Base-by-base conservation (phyloP, 2,888 invertebrate genomes). In the Germaria angustata region DNA sequence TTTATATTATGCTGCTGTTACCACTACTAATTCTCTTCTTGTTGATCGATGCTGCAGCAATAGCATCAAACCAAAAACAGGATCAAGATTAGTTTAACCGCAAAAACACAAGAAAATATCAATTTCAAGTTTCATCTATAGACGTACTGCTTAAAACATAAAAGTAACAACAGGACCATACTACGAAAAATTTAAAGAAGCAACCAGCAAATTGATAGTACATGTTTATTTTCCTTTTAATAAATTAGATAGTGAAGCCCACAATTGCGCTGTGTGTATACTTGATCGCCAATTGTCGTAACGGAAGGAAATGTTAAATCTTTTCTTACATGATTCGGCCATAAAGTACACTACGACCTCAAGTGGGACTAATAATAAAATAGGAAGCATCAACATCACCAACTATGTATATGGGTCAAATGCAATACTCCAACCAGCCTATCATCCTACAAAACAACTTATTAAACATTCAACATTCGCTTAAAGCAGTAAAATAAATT, bases 21-120 rank as follows among this genome's bases (percentile, higher is more conserved):
- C 46, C 41, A 39, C 20, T n/a, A 46, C 17, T 57, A 34, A 72
- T 68, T 44, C 66, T 68, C 66, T 44, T 46, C 55, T 57, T 32
- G 55, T 36, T 36, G 32, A 24, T 39, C 55, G 68, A 32, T 63
- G 44, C 61, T 53, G 39, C 53, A 55, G 53, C 55, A 51, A 13
- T 22, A 49, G 22, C 63, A 51, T 44, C 49, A 66, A 53, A 55
- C 44, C 36, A 49, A 69, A 76, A 82, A 82, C 79, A 82, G 79
- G 79, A 82, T 79, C 82, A 82, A 76, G 75, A 82, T 82, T 79
- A 82, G 71, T 82, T 22, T 71, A 53, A 75, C 79, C 65, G 44
- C 78, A 79, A 57, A 77, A n/a, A n/a, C n/a, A n/a, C n/a, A n/a
- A n/a, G n/a, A n/a, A 28, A 71, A 82, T 71, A 79, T 69, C 57